Base-by-base conservation (phyloP, 2,797 vertebrate species). In the Onychomys leucogaster region DNA sequence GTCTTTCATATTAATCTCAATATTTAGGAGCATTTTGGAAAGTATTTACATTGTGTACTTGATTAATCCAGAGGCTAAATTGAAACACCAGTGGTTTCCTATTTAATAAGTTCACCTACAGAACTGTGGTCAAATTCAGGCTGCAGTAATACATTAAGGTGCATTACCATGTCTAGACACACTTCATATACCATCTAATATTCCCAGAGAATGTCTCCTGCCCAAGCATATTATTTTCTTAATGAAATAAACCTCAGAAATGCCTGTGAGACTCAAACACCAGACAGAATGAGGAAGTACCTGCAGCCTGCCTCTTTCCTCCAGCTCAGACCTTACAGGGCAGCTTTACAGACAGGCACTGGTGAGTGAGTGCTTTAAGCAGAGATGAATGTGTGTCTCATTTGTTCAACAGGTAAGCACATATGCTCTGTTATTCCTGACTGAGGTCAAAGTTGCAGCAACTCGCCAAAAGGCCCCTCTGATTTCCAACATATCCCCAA, bases 171-270 rank as follows among this genome's bases (percentile, higher is more conserved):
- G 94, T 97, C 94, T 96, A 97, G 78, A 97, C 65, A 84, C 27
- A 94, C 59, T 96, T 95, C 80, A 87, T 17, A 80, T 49, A 90
- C 37, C 12, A 96, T 63, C 88, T 92, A 94, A 95, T 94, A 94
- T 61, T 93, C 52, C 82, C 59, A 59, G 55, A 90, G 77, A 90
- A 84, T 87, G 59, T n/a, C 78, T 71, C 52, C 61, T 69, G 29
- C 12, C 25, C 19, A 89, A 67, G 3, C 49, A 49, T 5, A 14
- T 43, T 89, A 27, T 46, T 84, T 9, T 91, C 52, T 91, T 84
- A 96, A 95, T 83, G 27, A 96, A 97, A 92, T 69, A 95, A 97
- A 69, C 11, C n/a, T 91, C 97, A 43, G 77, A 61, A 49, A 94
- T 57, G 52, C 46, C 65, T 17, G 5, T 0, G 46, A 91, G 86